Conservation (phyloP, 2,888 invertebrate genomes). For the Acanthococcus lagerstroemiae region DNA sequence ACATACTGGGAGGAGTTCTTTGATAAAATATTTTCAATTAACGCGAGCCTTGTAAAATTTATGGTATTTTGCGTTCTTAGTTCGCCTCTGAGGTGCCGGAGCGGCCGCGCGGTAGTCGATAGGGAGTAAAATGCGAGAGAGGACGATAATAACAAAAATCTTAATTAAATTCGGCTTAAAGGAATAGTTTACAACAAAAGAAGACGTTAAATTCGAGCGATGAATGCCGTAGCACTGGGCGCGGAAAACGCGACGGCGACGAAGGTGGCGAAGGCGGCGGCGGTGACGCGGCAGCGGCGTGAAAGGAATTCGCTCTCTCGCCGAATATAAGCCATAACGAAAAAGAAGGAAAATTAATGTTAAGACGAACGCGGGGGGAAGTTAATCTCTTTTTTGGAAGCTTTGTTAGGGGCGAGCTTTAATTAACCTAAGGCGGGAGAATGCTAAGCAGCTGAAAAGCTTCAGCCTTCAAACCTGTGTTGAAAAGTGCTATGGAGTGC, state of each 20-base stretch:
- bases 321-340: conserved; percentile 24
- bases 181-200: conserved; percentile 32
- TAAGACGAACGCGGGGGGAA: conserved; percentile 4
- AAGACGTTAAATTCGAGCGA: conserved; percentile 25
- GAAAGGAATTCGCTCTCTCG: conserved; percentile 25
- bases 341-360: conserved; percentile 25
- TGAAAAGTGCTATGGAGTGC: too few species aligned
- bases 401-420: conserved; percentile 20
- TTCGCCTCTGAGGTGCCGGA: conserved; percentile 16
- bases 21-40: conserved; percentile 30
- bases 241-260: too few species aligned
- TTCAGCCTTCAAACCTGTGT: too few species aligned
- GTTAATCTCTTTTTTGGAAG: conserved; percentile 22
- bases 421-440: conserved; percentile 24
- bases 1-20: conserved; percentile 11
- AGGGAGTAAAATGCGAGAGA: not conserved
- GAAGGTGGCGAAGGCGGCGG: too few species aligned
- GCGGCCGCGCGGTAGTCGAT: conserved; percentile 13
- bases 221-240: conserved; percentile 15
- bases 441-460: conserved; percentile 21
- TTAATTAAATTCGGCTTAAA: conserved; percentile 32
- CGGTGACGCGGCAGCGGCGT: too few species aligned
- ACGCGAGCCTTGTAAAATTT: conserved; percentile 27
- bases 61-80: conserved; percentile 26
- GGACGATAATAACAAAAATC: conserved; percentile 29